Conservation (phyloP, 2,797 vertebrate species). For the Poeciliopsis gracilis region DNA sequence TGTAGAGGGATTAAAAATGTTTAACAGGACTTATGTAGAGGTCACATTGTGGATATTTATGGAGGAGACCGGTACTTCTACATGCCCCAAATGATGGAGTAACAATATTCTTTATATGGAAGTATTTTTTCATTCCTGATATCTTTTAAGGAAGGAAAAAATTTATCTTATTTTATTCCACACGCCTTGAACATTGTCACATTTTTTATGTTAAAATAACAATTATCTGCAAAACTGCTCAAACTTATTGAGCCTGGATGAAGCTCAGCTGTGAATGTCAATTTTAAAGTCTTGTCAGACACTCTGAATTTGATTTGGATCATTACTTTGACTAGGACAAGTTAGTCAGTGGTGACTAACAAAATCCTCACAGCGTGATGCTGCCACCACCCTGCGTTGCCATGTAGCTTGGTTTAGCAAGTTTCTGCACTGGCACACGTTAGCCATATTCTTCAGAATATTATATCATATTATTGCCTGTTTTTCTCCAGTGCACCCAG, state of each 20-base stretch:
- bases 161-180: not conserved
- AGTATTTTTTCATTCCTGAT: not conserved
- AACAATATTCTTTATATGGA: not conserved
- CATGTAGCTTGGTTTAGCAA: not conserved
- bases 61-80: not conserved
- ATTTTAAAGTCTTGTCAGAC: not conserved
- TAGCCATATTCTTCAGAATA: not conserved
- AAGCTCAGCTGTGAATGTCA: not conserved
- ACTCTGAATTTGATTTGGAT: not conserved
- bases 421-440: not conserved
- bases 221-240: not conserved
- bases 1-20: not conserved
- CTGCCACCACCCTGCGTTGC: no score
- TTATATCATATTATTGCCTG: not conserved
- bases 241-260: not conserved
- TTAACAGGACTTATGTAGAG: not conserved
- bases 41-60: not conserved
- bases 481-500: slow-evolving; percentile 84
- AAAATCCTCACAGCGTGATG: no score
- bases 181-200: no score
- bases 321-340: not conserved
- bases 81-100: not conserved
- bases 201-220: no score
- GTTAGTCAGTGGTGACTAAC: not conserved
- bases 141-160: not conserved